Base-by-base conservation (phyloP, 1,140 invertebrate species). In the Drosophila nigrodunni region DNA sequence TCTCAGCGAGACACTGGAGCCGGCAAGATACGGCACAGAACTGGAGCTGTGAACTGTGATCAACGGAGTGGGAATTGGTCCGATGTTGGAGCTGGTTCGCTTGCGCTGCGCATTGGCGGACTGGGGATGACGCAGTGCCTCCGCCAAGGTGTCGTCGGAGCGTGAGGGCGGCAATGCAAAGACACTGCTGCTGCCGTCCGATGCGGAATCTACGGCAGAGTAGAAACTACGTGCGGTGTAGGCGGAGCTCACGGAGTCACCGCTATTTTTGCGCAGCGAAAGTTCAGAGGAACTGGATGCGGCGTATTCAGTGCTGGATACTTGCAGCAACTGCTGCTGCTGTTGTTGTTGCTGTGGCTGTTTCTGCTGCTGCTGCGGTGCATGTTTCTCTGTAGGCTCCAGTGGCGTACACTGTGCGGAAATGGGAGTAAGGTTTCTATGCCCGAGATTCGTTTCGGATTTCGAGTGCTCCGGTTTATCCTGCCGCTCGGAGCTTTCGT, bases 371-470 rank as follows among this genome's bases (percentile, higher is more conserved):
- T 79, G 60, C 34, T 69, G 64, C 3, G 43, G 49, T 30, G 41
- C 15, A 25, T 62, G 43, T 7, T 67, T 70, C 2, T 75, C 65
- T 1, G 2, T 21, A 0, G 54, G 47, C 0, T 87, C 80, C 0
- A 52, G 37, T 8, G 67, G 41, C 7, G 46, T 54, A 0, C 67
- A 8, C 8, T 70, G 59, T 11, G 39, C 46, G 1, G 60, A 39
- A 3, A 10, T 39, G 0, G 82, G 81, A 1, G 90, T 92, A 3
- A 74, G 54, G 7, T 66, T 94, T 44, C 93, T 93, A 13, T 93
- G 85, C 44, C 94, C 95, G 4, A 97, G 85, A 70, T 97, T 96
- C 89, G 97, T 96, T 77, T 97, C 96, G 25, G 96, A 97, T 82
- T 97, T 97, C 50, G 96, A 97, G 74, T 97, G 95, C 82, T 97